Percentiles rank a stretch among this genome's conserved stretches.
Conservation (phyloP, 2,113 vertebrate species). For the Poecilia latipinna region DNA sequence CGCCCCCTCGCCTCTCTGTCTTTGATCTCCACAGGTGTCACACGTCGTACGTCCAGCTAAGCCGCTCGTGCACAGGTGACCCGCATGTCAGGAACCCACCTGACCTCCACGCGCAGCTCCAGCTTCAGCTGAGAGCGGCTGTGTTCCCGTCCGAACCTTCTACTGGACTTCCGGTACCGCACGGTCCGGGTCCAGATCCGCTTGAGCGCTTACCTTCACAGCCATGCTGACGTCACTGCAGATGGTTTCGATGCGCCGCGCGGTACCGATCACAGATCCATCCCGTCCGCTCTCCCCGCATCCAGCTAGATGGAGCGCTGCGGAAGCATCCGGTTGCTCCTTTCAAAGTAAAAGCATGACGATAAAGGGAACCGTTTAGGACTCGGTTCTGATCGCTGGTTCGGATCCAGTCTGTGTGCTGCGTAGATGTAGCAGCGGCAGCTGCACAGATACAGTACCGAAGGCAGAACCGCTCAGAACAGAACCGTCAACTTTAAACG, state of each 20-base stretch:
- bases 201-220: slow-evolving; percentile 13
- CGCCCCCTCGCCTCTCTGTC: neutral
- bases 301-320: neutral
- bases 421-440: neutral
- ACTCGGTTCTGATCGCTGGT: no score
- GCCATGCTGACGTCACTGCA: slow-evolving; percentile 30
- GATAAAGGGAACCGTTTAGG: no score
- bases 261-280: slow-evolving; percentile 16
- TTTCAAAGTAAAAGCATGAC: slow-evolving; percentile 8
- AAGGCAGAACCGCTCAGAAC: no score
- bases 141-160: neutral
- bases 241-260: neutral
- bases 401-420: neutral
- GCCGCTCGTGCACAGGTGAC: neutral
- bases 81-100: neutral
- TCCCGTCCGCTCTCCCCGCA: slow-evolving; percentile 5
- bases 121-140: neutral
- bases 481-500: no score
- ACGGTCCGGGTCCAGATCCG: neutral
- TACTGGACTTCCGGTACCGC: neutral
- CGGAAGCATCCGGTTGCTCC: neutral
- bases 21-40: neutral
- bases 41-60: no score
- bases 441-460: neutral
- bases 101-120: neutral